Conservation (phyloP, 2,888 invertebrate species). For the Tanypteryx hageni region DNA sequence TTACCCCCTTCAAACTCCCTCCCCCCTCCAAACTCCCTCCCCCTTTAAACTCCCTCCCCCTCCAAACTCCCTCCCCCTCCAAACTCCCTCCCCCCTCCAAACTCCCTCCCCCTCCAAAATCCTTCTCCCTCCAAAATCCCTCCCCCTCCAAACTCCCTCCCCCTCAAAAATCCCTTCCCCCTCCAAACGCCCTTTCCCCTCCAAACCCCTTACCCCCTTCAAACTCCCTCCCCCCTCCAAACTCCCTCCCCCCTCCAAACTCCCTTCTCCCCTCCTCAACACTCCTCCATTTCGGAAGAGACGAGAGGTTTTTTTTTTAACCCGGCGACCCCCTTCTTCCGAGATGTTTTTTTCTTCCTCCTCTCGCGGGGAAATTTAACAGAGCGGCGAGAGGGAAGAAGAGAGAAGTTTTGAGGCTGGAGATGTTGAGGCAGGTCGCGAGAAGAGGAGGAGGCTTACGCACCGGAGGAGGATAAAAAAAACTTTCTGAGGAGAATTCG, state of each 20-base stretch:
- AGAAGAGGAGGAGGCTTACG: neutral
- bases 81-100: too few species aligned
- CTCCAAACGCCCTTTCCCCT: too few species aligned
- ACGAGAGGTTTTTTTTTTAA: neutral
- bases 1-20: neutral
- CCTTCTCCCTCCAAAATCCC: neutral
- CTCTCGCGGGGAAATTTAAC: neutral
- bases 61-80: too few species aligned
- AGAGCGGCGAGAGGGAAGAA: neutral
- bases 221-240: too few species aligned
- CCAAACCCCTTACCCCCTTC: too few species aligned
- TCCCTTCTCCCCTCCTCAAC: neutral
- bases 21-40: neutral
- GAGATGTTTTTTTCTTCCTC: neutral
- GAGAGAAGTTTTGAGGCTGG: neutral
- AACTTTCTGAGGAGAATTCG: too few species aligned
- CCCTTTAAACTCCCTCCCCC: too few species aligned
- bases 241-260: too few species aligned
- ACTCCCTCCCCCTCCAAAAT: too few species aligned
- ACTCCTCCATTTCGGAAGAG: constrained; percentile 37
- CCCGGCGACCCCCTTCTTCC: neutral
- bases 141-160: neutral
- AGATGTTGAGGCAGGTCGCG: constrained; percentile 33
- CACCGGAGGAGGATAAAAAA: neutral
- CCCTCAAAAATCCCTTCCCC: too few species aligned